These are phyloP conservation scores for Nestor notabilis DNA, from an alignment of 2,113 vertebrate species.

Conservation along the genomic window DNA sequence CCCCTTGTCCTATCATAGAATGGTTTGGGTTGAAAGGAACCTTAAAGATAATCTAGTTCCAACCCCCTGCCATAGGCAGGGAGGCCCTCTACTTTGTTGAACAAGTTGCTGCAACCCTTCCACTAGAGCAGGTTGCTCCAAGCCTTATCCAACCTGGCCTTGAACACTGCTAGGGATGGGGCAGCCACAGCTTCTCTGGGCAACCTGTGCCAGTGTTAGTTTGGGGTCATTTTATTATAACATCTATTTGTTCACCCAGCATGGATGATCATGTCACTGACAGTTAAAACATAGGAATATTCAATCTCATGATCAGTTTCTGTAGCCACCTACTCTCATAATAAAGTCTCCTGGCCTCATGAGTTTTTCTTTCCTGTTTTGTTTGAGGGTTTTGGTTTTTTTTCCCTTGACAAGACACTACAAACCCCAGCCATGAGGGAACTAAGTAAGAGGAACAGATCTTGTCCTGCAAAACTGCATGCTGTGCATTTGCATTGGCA, in stretches of 20 bases:
- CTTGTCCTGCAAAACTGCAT: not conserved
- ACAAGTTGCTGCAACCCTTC: too few species aligned
- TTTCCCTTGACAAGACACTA: not conserved
- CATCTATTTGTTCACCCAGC: not conserved
- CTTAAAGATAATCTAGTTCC: not conserved
- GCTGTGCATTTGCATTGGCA: not conserved
- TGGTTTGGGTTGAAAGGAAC: not conserved
- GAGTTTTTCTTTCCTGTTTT: not conserved
- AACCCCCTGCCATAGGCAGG: not conserved
- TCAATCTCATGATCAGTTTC: fast-evolving
- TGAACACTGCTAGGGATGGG: not conserved
- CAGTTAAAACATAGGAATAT: not conserved
- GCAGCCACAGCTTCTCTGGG: not conserved
- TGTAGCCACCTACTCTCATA: not conserved
- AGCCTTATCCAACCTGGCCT: not conserved
- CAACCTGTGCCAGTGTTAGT: not conserved
- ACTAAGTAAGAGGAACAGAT: not conserved
- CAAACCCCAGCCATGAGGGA: not conserved
- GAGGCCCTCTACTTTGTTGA: too few species aligned
- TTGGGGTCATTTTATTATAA: not conserved
- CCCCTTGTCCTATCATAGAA: too few species aligned
- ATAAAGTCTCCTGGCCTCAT: not conserved
- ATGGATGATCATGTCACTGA: not conserved
- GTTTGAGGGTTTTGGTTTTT: not conserved
- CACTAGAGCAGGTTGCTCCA: too few species aligned